Evolutionary conservation across 2,113 vertebrate genomes (phyloP), one percentile per base, ranked within the genome.

Genomic region (Atherinomorus stipes): DNA sequence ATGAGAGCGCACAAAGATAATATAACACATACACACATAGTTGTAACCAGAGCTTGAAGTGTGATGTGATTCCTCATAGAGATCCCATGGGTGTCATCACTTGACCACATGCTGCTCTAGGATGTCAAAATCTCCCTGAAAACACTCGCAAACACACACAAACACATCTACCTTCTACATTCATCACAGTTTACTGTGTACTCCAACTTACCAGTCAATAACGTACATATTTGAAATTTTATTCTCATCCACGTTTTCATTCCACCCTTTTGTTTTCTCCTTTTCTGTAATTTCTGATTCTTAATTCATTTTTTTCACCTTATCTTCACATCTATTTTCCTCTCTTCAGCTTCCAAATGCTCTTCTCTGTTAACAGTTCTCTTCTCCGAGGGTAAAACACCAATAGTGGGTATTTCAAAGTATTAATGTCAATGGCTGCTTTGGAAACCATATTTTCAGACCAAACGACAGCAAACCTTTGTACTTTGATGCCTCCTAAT

Each of bases 61-160:
- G 71, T 71, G 75, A 83, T 80, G 62, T 60, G 80, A 77, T 86
- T 85, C 62, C 77, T 81, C 19, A 54, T 57, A 38, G 53, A 80
- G 66, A 59, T 78, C 76, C 77, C 79, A 7, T 18, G 81, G 77
- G 84, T 81, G 61, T 80, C 71, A 66, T 85, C 74, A 78, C 21
- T 77, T 18, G 4, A 61, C 62, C 71, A 83, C 21, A 13, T 71
- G 75, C 64, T 81, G 74, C 59, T n/a, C n/a, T 65, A 47, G 26
- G 40, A 68, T 84, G 75, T 85, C 78, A 85, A 57, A 73, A 40
- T 53, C 50, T 44, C 19, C 47, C 47, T 15, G 8, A 75, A 75
- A 77, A 78, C 79, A 71, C 15, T 67, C 15, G 49, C 58, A 21
- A 64, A 50, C 60, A 25, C 56, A 42, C 62, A 34, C n/a, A 42